Conservation (phyloP, 2,888 invertebrate genomes). For the Oxyscelio sp. region DNA sequence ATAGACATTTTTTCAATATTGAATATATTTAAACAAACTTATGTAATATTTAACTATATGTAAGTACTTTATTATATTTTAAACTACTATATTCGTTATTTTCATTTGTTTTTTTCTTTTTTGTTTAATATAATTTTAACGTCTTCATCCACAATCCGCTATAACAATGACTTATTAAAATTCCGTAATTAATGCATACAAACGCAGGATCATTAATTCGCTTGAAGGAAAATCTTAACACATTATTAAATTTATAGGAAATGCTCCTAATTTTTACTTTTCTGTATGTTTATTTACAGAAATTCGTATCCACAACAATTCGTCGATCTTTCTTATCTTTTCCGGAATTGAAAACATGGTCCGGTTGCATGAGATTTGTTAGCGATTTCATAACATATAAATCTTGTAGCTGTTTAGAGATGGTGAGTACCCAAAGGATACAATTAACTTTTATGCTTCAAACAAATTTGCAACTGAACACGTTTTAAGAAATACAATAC, state of each 20-base stretch:
- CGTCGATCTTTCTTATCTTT: background rate
- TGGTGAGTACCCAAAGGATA: too few relatives aligned
- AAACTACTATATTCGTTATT: constrained; percentile 35
- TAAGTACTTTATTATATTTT: constrained; percentile 55
- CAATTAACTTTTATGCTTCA: too few relatives aligned
- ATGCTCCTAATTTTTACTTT: too few relatives aligned
- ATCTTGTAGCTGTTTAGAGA: background rate
- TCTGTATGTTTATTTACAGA: background rate
- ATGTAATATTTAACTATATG: constrained; percentile 49
- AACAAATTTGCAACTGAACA: too few relatives aligned
- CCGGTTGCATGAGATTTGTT: background rate
- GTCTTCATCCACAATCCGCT: constrained; percentile 38
- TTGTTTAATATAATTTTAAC: background rate
- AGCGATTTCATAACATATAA: background rate
- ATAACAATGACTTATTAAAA: constrained; percentile 45
- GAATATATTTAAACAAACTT: constrained; percentile 53
- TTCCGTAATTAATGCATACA: constrained; percentile 10
- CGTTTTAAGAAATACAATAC: too few relatives aligned
- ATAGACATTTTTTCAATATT: constrained; percentile 35
- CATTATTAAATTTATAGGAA: too few relatives aligned
- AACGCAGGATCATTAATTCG: constrained; percentile 1
- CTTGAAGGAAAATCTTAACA: constrained; percentile 19
- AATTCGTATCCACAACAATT: background rate
- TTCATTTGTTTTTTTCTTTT: background rate
- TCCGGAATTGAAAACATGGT: background rate